Conservation (phyloP, 2,113 vertebrate species). For the Microcebus lehilahytsara region DNA sequence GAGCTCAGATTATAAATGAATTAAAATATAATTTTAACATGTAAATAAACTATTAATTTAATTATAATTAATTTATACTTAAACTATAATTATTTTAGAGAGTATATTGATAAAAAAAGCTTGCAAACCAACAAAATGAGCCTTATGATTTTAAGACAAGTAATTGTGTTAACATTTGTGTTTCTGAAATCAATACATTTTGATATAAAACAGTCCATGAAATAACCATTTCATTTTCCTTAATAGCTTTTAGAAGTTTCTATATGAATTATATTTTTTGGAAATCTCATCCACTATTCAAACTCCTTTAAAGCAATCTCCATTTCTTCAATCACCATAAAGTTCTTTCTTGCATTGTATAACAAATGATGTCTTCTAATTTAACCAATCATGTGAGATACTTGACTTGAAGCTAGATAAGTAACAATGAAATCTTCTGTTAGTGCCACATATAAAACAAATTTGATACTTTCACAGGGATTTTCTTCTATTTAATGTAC, state of each 20-base stretch:
- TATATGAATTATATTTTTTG: not conserved
- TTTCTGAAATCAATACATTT: not conserved
- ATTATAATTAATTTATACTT: not conserved
- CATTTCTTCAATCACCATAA: not conserved
- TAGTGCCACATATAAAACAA: not conserved
- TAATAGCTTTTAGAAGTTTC: not conserved
- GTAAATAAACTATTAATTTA: not conserved
- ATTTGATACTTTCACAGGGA: not conserved
- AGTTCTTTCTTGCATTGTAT: not conserved
- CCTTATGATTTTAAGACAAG: slow-evolving; percentile 16
- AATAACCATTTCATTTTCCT: not conserved
- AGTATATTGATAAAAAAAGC: not conserved
- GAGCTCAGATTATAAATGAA: not conserved
- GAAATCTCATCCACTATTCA: not conserved
- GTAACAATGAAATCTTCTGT: not conserved
- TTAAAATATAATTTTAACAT: not conserved
- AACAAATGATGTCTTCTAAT: not conserved
- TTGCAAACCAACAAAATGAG: not conserved
- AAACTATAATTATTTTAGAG: not conserved
- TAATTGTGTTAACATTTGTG: not conserved
- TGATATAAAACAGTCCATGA: not conserved
- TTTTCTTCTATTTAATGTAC: slow-evolving; percentile 30
- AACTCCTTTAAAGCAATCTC: not conserved
- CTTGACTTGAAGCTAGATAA: not conserved
- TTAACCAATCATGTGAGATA: not conserved